Evolutionary conservation across 2,113 vertebrate species (phyloP).

Genomic region (Kobus ellipsiprymnus): DNA sequence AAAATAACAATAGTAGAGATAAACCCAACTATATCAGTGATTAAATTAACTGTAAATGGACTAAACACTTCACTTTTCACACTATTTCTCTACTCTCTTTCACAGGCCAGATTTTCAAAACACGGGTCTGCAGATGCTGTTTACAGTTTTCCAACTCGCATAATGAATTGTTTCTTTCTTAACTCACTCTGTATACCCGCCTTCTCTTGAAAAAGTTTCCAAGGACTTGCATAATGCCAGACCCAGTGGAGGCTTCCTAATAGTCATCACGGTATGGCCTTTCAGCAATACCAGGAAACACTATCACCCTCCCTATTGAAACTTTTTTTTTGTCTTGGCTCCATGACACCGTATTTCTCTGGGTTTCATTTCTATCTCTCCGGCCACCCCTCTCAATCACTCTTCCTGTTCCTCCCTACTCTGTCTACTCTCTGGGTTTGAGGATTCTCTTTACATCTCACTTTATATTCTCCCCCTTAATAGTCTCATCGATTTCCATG

Average conservation of each 20-base stretch:
- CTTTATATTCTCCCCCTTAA: neutral
- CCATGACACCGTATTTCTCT: neutral
- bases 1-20: neutral
- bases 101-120: neutral
- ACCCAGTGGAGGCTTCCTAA: neutral
- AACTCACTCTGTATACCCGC: neutral
- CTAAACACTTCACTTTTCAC: neutral
- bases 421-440: neutral
- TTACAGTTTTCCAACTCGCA: neutral
- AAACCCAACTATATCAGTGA: neutral
- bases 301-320: neutral
- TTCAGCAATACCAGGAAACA: neutral
- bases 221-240: neutral
- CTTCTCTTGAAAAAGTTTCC: neutral
- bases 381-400: neutral
- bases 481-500: neutral
- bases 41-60: neutral
- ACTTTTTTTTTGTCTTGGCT: neutral
- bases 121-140: neutral
- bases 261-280: neutral
- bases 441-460: neutral
- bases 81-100: neutral
- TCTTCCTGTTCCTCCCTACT: neutral
- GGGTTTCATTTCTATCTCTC: neutral
- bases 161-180: neutral